These are phyloP conservation scores for Camponotus fellah DNA, from an alignment of 2,888 invertebrate species.

Conservation along the genomic window DNA sequence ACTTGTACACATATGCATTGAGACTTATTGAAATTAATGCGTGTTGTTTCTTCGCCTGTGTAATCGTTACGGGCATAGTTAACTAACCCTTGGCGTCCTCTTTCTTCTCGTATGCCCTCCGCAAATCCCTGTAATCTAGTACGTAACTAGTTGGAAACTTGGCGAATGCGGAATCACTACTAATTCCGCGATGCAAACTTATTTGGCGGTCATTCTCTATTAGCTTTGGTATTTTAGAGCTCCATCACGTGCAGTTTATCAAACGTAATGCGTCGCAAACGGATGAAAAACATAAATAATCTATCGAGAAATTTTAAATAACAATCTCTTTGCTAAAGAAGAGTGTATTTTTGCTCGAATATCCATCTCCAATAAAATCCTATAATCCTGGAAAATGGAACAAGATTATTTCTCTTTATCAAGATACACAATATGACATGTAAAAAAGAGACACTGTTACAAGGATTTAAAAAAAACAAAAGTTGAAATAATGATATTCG, in stretches of 20 bases:
- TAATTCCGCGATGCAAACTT: constrained; percentile 32
- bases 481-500: background rate
- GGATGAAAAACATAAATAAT: background rate
- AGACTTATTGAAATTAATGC: constrained; percentile 37
- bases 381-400: background rate
- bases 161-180: constrained; percentile 43
- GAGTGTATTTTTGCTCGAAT: background rate
- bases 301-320: background rate
- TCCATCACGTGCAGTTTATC: background rate
- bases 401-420: background rate
- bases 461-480: background rate
- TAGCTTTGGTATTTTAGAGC: background rate
- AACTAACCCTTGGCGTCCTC: constrained; percentile 15
- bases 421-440: background rate
- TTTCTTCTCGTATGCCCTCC: constrained; percentile 32
- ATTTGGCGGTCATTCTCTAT: constrained; percentile 28
- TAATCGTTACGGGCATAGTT: constrained; percentile 3
- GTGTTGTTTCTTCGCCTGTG: constrained; percentile 27
- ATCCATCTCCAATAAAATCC: background rate
- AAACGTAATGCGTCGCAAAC: background rate
- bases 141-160: constrained; percentile 51
- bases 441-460: background rate
- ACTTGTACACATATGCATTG: background rate
- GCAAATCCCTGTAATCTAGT: constrained; percentile 47
- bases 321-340: background rate